Base-by-base conservation (phyloP, 1,140 invertebrate species). In the Drosophila bocki region DNA sequence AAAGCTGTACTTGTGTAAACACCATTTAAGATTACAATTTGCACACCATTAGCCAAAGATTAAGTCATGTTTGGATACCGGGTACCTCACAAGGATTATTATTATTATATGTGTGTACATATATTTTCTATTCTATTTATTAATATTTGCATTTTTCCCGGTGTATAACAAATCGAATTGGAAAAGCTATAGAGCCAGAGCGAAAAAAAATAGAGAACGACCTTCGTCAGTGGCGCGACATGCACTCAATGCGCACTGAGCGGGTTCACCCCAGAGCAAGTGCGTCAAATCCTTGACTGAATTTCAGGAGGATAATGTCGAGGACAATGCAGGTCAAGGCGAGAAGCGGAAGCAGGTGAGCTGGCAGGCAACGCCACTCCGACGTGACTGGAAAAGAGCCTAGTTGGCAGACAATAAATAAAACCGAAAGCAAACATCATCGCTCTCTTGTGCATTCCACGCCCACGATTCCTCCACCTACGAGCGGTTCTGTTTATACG, bases 281-380 rank as follows among this genome's bases (percentile, higher is more conserved):
- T 78, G 82, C 83, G 71, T 83, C 76, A 83, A 69, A 69, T 83
- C 84, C 83, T 76, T 72, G 80, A 80, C 83, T 82, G 45, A 62
- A 42, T 65, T 59, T 51, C 45, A 32, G 42, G 62, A 63, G 75
- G 61, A 75, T 76, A 86, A 69, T 76, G 79, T 68, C 80, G 71
- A 83, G 83, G 75, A 82, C 80, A 82, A 71, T 57, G 51, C 75
- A 76, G 79, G 79, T 87, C 83, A 86, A 88, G 76, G 80, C 60
- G 53, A 67, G 17, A 15, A 15, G 64, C 44, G 51, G 75, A 69
- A 61, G 45, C 65, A 61, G 64, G 50, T 78, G 75, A 44, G 59
- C 51, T 3, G 4, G n/a, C 48, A 32, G 15, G 48, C 15, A 51
- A 32, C 22, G 47, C 5, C 45, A 62, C 59, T 51, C n/a, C 26